Base-by-base conservation (phyloP, 2,113 vertebrate genomes). In the Pterocles orientalis region DNA sequence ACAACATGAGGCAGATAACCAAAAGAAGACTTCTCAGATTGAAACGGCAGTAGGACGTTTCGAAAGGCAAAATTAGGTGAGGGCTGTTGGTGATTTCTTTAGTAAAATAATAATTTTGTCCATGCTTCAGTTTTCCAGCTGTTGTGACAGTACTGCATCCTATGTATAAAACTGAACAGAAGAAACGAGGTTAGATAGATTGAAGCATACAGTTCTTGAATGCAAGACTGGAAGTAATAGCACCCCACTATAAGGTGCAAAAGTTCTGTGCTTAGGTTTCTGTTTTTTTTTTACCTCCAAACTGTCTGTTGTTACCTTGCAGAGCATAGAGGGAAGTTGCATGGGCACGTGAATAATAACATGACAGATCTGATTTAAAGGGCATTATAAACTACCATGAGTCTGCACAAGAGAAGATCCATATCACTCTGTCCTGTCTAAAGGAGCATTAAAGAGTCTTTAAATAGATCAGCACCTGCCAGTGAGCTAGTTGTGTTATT, bases 391-490 rank as follows among this genome's bases (percentile, higher is more conserved):
- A 54, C 58, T 58, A 2, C 43, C 28, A 2, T 20, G 29, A 66
- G 7, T 45, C 36, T 86, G 54, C n/a, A 61, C 11, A 36, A 72
- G 57, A 93, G 65, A 87, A 45, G 26, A 56, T 48, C 66, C 18
- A 1, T 65, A 56, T 61, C 14, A 19, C 26, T 69, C 48, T n/a
- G 29, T 24, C 50, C 62, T 90, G 53, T 56, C 45, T 82, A 45
- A 72, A 79, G 66, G 29, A 72, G 29, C 33, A 23, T 3, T 79
- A 68, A 53, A 0, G 6, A 72, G n/a, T 70, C 83, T 88, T 88
- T 41, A 92, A 57, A 77, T 36, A 85, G n/a, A 58, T 54, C 54
- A 80, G 71, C 79, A 92, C 75, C 85, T 95, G 92, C 68, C 61
- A 51, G 64, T 29, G 51, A 88, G 36, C 45, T 58, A 15, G 20